Evolutionary conservation across 2,113 vertebrate species (phyloP), one percentile per base, ranked within the genome.

Genomic region (Lepus europaeus): DNA sequence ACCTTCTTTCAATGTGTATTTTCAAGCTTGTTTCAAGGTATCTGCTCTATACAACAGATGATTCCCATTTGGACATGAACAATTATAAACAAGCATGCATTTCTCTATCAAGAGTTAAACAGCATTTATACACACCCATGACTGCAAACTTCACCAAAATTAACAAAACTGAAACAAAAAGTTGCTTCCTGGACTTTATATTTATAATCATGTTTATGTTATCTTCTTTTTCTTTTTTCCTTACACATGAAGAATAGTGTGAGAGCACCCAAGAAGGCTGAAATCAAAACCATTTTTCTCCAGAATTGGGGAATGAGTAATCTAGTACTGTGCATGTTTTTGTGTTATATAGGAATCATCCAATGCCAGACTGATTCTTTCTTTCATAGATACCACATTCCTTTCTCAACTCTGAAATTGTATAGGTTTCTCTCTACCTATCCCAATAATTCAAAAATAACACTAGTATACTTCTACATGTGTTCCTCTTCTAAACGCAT

Each of bases 81-180:
- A 81, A 61, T 33, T 33, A 83, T 33, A 36, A 96, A 64, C 20
- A 49, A 66, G 56, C 17, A 63, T 77, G 31, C 19, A 74, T 14
- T 77, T 82, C 84, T 96, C 51, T 68, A 27, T 61, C 31, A 64
- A 84, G 70, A 92, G 83, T 83, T 86, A 73, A 92, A 36, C 2
- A 61, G 22, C 14, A 39, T 77, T 49, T 86, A 27, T 66, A 23
- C 11, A 76, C n/a, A 89, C 68, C 0, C 29, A 33, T 87, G 7
- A 11, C 14, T 33, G 23, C 20, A 91, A 89, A 17, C 7, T 72
- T 27, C 61, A 88, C 19, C 45, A 83, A 93, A 93, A 94, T 12
- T 36, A 66, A 17, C 56, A 59, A 59, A n/a, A 23, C 13, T 77
- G 68, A 36, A 45, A 63, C 74, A 83, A 33, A 53, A 66, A 29